Evolutionary conservation across 2,113 vertebrate species (phyloP).

Genomic region (Megaceryle torquata): DNA sequence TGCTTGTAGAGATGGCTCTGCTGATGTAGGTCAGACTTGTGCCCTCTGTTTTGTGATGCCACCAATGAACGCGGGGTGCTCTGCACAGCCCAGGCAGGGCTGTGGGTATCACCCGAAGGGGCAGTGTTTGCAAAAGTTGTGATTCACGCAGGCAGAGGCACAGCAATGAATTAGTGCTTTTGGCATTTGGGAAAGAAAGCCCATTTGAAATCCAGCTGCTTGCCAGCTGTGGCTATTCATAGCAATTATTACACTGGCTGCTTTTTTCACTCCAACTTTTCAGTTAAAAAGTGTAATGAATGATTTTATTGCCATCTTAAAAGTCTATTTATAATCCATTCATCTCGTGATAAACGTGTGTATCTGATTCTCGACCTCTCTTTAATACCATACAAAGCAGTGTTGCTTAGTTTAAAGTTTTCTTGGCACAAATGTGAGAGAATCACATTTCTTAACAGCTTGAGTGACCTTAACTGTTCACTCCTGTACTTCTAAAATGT

Average conservation of each 20-base stretch:
- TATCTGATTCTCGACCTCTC: neutral
- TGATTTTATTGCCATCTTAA: slow-evolving; percentile 40
- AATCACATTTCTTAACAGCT: slow-evolving; percentile 5
- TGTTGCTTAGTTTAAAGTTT: slow-evolving; percentile 21
- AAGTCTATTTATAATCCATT: slow-evolving; percentile 56
- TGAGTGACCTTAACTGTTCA: slow-evolving; percentile 29
- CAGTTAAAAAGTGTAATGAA: slow-evolving; percentile 27
- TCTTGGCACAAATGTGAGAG: neutral
- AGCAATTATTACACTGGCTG: slow-evolving; percentile 21
- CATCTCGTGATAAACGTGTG: neutral
- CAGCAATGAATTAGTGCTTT: slow-evolving; percentile 33
- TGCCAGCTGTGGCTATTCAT: slow-evolving; percentile 58
- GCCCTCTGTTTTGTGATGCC: neutral
- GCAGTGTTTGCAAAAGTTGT: slow-evolving; percentile 35
- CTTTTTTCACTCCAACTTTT: slow-evolving; percentile 24
- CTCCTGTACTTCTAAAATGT: neutral
- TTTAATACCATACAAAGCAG: neutral
- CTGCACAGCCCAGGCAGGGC: neutral
- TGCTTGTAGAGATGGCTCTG: neutral
- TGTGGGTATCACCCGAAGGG: slow-evolving; percentile 20
- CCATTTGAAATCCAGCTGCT: slow-evolving; percentile 56
- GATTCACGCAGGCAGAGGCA: slow-evolving; percentile 4
- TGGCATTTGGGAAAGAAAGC: slow-evolving; percentile 36
- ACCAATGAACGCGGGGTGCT: neutral
- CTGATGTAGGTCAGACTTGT: neutral